Percentiles rank a stretch among this genome's conserved stretches.
Conservation (phyloP, 2,113 vertebrate species). For the Dipodomys spectabilis region DNA sequence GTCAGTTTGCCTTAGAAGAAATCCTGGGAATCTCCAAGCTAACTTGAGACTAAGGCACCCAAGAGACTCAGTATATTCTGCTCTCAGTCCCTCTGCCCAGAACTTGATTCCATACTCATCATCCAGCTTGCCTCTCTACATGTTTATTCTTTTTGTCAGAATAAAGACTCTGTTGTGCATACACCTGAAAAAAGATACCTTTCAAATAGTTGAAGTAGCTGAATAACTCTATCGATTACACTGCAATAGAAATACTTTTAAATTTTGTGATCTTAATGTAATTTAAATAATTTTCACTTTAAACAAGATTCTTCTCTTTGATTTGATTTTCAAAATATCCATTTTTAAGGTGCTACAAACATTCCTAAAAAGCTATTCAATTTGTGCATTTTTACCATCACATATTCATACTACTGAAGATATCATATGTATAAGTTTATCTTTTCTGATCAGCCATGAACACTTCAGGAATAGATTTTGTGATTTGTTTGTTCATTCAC, state of each 20-base stretch:
- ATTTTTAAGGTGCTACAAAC: background rate
- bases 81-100: background rate
- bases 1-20: background rate
- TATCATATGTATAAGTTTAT: background rate
- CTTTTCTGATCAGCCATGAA: background rate
- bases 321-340: background rate
- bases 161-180: background rate
- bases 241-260: background rate
- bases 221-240: background rate
- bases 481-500: background rate
- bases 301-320: background rate
- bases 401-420: background rate
- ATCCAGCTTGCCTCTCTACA: background rate
- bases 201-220: background rate
- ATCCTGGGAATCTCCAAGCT: background rate
- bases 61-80: background rate
- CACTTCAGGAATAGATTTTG: background rate
- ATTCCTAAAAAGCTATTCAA: background rate
- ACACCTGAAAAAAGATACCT: background rate
- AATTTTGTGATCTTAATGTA: background rate
- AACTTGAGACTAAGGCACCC: background rate
- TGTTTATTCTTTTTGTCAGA: background rate
- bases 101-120: background rate
- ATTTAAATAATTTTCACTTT: background rate
- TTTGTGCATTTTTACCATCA: background rate